Evolutionary conservation across 2,113 vertebrate species (phyloP).

Genomic region (Ctenomys sociabilis): DNA sequence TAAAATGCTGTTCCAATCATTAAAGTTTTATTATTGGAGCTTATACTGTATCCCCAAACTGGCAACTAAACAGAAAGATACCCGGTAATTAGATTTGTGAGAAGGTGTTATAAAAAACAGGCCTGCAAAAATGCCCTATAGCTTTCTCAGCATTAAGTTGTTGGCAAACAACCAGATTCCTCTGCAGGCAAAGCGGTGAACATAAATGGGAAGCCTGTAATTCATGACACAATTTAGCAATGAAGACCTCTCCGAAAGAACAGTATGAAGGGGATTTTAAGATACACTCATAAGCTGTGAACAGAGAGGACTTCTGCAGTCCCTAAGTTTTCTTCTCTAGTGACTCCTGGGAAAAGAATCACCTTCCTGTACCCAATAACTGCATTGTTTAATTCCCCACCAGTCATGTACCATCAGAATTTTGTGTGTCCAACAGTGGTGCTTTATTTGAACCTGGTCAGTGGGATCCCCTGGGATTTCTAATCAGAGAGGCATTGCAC

Average conservation of each 20-base stretch:
- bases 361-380: background rate
- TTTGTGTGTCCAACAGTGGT: background rate
- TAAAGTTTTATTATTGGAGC: slow-evolving; percentile 63
- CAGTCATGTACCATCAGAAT: background rate
- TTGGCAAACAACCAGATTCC: slow-evolving; percentile 66
- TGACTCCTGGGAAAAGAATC: background rate
- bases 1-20: slow-evolving; percentile 43
- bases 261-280: background rate
- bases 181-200: slow-evolving; percentile 52
- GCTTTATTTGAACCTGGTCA: background rate
- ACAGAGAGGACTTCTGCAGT: background rate
- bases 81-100: slow-evolving; percentile 71
- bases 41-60: slow-evolving; percentile 43
- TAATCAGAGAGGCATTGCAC: background rate
- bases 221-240: slow-evolving; percentile 25
- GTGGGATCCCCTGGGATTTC: background rate
- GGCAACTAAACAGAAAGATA: slow-evolving; percentile 53
- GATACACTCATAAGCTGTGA: background rate
- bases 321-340: background rate
- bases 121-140: slow-evolving; percentile 61
- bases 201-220: slow-evolving; percentile 54
- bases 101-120: slow-evolving; percentile 37
- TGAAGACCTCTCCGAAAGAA: background rate
- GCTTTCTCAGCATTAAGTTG: slow-evolving; percentile 68
- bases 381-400: background rate